phyloP scores from a whole-genome alignment of 2,888 invertebrate genomes.

The Scaptomyza flava region DNA sequence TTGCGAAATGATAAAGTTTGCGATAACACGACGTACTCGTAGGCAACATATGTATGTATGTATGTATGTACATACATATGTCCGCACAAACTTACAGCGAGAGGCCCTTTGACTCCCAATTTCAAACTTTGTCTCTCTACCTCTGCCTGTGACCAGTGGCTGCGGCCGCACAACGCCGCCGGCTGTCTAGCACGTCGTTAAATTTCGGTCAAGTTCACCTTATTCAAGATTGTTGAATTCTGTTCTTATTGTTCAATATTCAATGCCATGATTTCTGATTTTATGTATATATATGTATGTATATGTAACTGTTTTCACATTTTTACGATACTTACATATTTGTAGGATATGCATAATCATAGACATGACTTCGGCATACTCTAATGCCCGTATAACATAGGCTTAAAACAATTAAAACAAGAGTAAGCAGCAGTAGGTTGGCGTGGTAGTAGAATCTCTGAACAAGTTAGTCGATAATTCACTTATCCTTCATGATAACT shows the following conservation, averaged over 20 bases:
- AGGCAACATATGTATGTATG: conserved; percentile 40
- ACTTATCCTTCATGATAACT: too few relatives aligned
- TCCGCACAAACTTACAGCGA: background rate
- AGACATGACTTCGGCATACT: too few relatives aligned
- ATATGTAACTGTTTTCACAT: too few relatives aligned
- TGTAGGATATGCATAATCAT: too few relatives aligned
- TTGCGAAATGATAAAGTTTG: conserved; percentile 70
- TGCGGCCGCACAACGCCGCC: background rate
- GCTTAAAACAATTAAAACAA: too few relatives aligned
- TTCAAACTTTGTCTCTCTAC: conserved; percentile 14
- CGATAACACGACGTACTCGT: conserved; percentile 66
- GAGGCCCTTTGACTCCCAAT: background rate
- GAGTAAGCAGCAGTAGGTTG: too few relatives aligned
- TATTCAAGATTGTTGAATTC: conserved; percentile 20
- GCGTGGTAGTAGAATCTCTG: too few relatives aligned
- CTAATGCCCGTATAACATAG: too few relatives aligned
- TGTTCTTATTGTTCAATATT: conserved; percentile 10
- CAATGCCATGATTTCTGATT: background rate
- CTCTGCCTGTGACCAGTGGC: conserved; percentile 17
- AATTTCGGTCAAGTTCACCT: conserved; percentile 50
- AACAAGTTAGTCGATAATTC: too few relatives aligned
- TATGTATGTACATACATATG: background rate
- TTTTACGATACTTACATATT: too few relatives aligned
- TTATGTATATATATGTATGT: too few relatives aligned
- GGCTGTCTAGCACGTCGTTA: conserved; percentile 19